Base-by-base conservation (phyloP, 64 coral and sea anemone genomes). In the Stichodactyla mertensii region DNA sequence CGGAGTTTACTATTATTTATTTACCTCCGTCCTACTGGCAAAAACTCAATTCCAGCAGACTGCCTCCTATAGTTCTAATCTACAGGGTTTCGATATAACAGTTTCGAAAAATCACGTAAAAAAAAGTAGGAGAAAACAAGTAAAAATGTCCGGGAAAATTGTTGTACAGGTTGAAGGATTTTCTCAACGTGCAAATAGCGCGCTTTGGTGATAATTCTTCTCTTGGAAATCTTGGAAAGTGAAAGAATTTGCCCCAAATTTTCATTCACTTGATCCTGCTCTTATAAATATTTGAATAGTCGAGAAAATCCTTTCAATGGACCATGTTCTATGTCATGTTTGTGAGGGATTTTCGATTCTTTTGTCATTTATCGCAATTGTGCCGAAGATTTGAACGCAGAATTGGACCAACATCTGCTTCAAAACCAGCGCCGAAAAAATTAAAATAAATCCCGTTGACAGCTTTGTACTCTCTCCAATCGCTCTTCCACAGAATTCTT, bases 251-350 rank as follows among this genome's bases (percentile, higher is more conserved):
- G 5, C 53, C 16, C 36, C 52, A 52, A 55, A 20, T 81, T 5
- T 53, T 81, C 8, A 53, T 52, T 55, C 20, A 9, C 16, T 79
- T 55, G 15, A 81, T 81, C 53, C 53, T 81, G 16, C 16, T 55
- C 51, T 55, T 81, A 81, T 81, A 53, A 81, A 81, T 81, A 81
- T 81, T 81, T 81, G 78, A 81, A 81, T 81, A 81, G 78, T 20
- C 51, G 51, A 53, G 36, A 28, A 81, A 81, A 81, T 81, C 31
- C 78, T 19, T 80, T 81, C 51, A 81, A 55, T 81, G 78, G 36
- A 22, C 20, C 6, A 54, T 81, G 36, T 81, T 81, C 26, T 55
- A 55, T 53, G 78, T 7, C 52, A 53, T 45, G 52, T 52, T 55
- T 74, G 26, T 23, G 0, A 28, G 23, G 62, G 26, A 28, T 74